Conservation (phyloP, 2,888 invertebrate genomes). For the Eupithecia vulgata region DNA sequence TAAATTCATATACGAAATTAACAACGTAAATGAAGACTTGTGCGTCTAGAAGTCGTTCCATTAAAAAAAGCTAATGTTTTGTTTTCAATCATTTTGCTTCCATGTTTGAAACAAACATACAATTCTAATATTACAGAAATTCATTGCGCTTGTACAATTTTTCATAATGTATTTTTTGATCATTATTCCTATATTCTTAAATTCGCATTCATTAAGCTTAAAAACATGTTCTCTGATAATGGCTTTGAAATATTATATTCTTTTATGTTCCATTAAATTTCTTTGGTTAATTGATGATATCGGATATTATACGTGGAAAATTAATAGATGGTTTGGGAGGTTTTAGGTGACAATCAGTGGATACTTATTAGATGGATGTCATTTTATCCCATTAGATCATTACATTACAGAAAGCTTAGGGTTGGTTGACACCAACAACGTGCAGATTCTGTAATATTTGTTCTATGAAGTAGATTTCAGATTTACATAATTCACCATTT, state of each 20-base stretch:
- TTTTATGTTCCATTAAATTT: slow-evolving; percentile 1
- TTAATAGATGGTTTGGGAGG: neutral
- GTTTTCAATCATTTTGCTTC: neutral
- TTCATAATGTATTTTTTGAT: neutral
- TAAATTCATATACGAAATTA: too few relatives aligned
- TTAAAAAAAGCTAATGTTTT: neutral
- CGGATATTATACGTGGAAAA: slow-evolving; percentile 8
- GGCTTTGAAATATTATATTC: neutral
- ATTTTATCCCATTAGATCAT: neutral
- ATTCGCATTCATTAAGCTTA: neutral
- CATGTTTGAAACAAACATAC: too few relatives aligned
- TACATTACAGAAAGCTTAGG: neutral
- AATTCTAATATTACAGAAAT: neutral
- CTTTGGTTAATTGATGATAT: slow-evolving; percentile 15
- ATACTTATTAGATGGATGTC: neutral
- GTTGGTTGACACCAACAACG: neutral
- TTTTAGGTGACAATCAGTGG: neutral
- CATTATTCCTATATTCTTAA: neutral
- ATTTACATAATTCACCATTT: too few relatives aligned
- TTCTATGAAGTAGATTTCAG: too few relatives aligned
- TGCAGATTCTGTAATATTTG: neutral
- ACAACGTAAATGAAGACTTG: too few relatives aligned
- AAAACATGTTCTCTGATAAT: slow-evolving; percentile 2
- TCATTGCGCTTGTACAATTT: neutral
- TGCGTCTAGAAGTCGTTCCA: too few relatives aligned